Base-by-base conservation (phyloP, 1,140 invertebrate genomes). In the Drosophila pruinosa region DNA sequence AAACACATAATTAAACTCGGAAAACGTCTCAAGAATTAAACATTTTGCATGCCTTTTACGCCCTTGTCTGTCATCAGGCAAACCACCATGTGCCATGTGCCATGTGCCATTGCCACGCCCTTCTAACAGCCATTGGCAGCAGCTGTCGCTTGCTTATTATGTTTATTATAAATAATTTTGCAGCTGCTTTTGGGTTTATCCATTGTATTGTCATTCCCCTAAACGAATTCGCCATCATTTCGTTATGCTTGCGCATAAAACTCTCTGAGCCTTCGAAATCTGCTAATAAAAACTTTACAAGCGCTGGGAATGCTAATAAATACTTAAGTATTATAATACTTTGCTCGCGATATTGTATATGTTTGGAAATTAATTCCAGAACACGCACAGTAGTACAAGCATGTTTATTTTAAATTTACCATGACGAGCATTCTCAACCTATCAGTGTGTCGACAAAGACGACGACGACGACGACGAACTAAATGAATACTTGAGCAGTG, bases 81-180 rank as follows among this genome's bases (percentile, higher is more conserved):
- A 77, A 69, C 53, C 67, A 53, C 67, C 64, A 75, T 38, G 34
- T 14, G 36, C 12, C 36, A n/a, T n/a, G n/a, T n/a, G n/a, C 31
- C 19, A n/a, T 47, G 10, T 47, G 63, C 52, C 61, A 54, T 41
- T 48, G 58, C 64, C 38, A 72, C 53, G 26, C 65, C 53, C 56
- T 43, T 54, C 38, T 52, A 59, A 62, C 67, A 79, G 67, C 38
- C 73, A 81, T 86, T 77, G 82, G 78, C 74, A 82, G 81, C 82
- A 86, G 82, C 78, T 88, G 82, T 69, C 74, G 65, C 67, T n/a
- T 53, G 75, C 71, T 72, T 82, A 82, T 88, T 88, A 88, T 88
- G 83, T 82, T 86, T 78, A 86, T 86, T 78, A 86, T 88, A 82
- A 82, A 88, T 86, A 88, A 88, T 86, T 86, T 86, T 81, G 70